Evolutionary conservation across 92 coral and sea anemone species (phyloP).

Genomic region (Metridium senile): DNA sequence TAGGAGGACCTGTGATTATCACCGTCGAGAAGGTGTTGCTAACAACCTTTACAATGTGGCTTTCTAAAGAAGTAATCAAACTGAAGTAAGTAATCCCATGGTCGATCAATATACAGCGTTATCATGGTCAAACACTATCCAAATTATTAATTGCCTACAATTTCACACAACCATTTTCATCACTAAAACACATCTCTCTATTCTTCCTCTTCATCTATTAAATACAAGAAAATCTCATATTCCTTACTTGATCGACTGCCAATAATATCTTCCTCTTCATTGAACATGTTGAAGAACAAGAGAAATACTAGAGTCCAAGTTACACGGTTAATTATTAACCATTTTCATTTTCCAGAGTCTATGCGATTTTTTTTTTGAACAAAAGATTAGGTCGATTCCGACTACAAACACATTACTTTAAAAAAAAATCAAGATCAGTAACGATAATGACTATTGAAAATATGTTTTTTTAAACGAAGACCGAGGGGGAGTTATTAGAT

Average conservation of each 20-base stretch:
- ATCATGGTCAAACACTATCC: background rate
- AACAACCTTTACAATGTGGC: slow-evolving; percentile 37
- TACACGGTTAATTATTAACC: slow-evolving; percentile 1
- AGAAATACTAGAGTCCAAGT: no score
- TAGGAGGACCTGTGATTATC: background rate
- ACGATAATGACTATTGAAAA: background rate
- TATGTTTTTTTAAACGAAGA: no score
- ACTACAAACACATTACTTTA: slow-evolving; percentile 3
- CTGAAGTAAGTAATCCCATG: slow-evolving; percentile 17
- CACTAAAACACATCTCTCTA: no score
- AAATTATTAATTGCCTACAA: slow-evolving; percentile 3
- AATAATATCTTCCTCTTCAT: no score
- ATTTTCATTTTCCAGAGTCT: slow-evolving; percentile 1
- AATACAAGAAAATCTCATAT: no score
- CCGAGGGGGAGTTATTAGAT: no score
- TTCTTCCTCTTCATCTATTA: no score
- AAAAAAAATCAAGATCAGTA: background rate
- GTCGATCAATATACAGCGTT: background rate
- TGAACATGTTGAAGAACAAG: no score
- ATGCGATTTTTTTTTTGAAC: background rate
- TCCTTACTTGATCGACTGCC: no score
- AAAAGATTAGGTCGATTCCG: background rate
- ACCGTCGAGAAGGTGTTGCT: background rate
- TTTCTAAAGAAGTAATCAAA: slow-evolving; percentile 35
- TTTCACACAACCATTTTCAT: background rate